Conservation (phyloP, 2,888 invertebrate species). For the Trachelus stipa region DNA sequence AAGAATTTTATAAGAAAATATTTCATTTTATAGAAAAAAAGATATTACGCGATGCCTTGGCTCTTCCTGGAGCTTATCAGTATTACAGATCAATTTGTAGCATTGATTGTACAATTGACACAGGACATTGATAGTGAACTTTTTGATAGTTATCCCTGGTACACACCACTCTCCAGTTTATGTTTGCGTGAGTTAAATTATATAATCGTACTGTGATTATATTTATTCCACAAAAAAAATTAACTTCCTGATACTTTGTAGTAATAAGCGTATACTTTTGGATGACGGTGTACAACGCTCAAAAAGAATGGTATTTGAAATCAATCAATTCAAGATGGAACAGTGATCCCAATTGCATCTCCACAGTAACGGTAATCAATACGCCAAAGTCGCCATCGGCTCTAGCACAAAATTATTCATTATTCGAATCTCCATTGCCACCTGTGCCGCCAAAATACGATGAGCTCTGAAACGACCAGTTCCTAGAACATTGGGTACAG, state of each 20-base stretch:
- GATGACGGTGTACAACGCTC: slow-evolving; percentile 56
- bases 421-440: slow-evolving; percentile 42
- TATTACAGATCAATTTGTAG: slow-evolving; percentile 57
- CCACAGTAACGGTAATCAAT: slow-evolving; percentile 30
- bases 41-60: slow-evolving; percentile 57
- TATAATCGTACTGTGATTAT: not conserved
- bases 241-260: slow-evolving; percentile 29
- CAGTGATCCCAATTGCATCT: slow-evolving; percentile 16
- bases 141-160: slow-evolving; percentile 47
- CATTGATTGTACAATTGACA: slow-evolving; percentile 51
- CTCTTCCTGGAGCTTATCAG: slow-evolving; percentile 59
- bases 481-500: not conserved
- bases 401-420: slow-evolving; percentile 43
- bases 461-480: slow-evolving; percentile 18
- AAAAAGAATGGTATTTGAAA: slow-evolving; percentile 46
- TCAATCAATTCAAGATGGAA: slow-evolving; percentile 13
- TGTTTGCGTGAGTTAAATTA: slow-evolving; percentile 52
- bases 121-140: slow-evolving; percentile 26
- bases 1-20: slow-evolving; percentile 9
- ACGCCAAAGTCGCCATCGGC: slow-evolving; percentile 59
- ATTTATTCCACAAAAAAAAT: slow-evolving; percentile 4
- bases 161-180: slow-evolving; percentile 52
- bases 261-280: slow-evolving; percentile 56
- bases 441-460: slow-evolving; percentile 34
- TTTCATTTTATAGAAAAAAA: slow-evolving; percentile 52